Base-by-base conservation (phyloP, 2,797 vertebrate genomes). In the Enteromius anoplus region DNA sequence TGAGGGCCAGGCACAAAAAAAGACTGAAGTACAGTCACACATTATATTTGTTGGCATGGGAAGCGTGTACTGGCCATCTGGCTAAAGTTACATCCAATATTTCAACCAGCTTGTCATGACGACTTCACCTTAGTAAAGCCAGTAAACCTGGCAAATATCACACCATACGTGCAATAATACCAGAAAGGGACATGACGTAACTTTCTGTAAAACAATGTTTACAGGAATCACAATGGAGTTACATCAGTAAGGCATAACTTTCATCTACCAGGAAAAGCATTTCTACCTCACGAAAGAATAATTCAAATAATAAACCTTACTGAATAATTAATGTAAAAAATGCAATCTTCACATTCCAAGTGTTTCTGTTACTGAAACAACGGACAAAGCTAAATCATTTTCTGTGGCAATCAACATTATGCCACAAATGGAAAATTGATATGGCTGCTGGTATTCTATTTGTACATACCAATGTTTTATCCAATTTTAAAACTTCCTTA, bases 81-180 rank as follows among this genome's bases (percentile, higher is more conserved):
- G 55, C 40, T 77, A 62, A 62, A 76, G 75, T 76, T 62, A 76
- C 10, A 17, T 75, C 72, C 72, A 75, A 75, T 58, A 75, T 40
- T 75, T 75, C 34, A 75, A 75, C 32, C 14, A 40, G 53, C 32
- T 58, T 75, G 51, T 75, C 34, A 58, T 58, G 34, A 75, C 0
- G 34, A 58, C 29, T 53, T 53, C 34, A 53, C 51, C 72, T 58
- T 4, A 42, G 53, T 40, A 75, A 58, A 40, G 51, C 34, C 34
- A 58, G 34, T 26, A 75, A 75, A 75, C 32, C 72, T 75, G 72
- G n/a, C n/a, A 75, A 58, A 75, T 40, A 75, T 75, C 51, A 75
- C 51, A 58, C 51, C 37, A 40, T 58, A 40, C 53, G 12, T 40
- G 51, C 71, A 53, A 73, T 73, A 34, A 73, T 73, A 37, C 53